Evolutionary conservation across 2,797 vertebrate species (phyloP), one percentile per base, ranked within the genome.

Genomic region (Oceanodroma leucorhoa): DNA sequence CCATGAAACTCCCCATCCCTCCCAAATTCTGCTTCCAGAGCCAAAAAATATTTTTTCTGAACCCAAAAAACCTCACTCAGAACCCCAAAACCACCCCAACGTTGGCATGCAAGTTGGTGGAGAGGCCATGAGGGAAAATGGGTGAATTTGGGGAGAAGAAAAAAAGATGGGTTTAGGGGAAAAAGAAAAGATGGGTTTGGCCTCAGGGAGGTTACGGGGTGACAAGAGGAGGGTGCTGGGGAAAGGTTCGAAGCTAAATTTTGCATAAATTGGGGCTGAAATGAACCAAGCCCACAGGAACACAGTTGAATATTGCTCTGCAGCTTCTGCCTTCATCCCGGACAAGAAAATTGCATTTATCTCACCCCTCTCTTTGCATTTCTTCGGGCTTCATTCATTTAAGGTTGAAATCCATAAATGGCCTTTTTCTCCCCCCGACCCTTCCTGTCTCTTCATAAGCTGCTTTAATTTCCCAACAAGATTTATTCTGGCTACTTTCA

Each of bases 381-480:
- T 94, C 94, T 91, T 94, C 43, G 20, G 72, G 73, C 93, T 97
- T 97, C 93, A 91, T 95, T 94, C 94, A 92, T 79, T 70, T 70
- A 36, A 96, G 91, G 91, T 70, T 92, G 83, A 93, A 92, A 95
- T 81, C 92, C 48, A 9, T 90, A 94, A 96, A 95, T 54, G 87
- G 67, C 40, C 89, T 87, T 92, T 93, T 89, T 69, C 58, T 48
- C 21, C 36, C 75, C 21, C 20, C 7, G 1, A 65, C 71, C 58
- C 79, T 84, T 66, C 30, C 34, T 62, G 50, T 54, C 66, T 87
- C 69, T 34, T 27, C 83, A 75, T 32, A 62, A 96, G 70, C 70
- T 80, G 73, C 93, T 96, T 96, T 96, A 94, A 96, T 97, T 95
- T 96, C 36, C 26, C 88, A 57, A 81, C 18, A 46, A 96, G 94